Base-by-base conservation (phyloP, 1,140 invertebrate genomes). In the honey bee (Apis mellifera) region DNA sequence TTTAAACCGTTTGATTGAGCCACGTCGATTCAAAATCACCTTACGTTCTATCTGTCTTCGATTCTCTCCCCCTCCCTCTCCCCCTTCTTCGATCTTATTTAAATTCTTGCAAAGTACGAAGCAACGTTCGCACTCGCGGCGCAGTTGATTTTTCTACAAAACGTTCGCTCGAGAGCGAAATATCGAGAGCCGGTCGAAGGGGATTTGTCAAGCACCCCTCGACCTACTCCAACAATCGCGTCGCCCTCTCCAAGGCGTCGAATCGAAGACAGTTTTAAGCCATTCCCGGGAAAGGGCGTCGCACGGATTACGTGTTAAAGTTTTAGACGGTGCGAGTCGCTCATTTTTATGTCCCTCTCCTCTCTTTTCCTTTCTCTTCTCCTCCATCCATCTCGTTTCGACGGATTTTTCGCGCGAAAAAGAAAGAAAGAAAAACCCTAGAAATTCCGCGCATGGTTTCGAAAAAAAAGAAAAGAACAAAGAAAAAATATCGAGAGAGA, bases 191-290 rank as follows among this genome's bases (percentile, higher is more conserved):
- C 68, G 59, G 76, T 64, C 70, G 62, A 71, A 66, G 72, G 82
- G 64, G 85, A 84, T 84, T 87, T 82, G 85, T 87, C 85, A 65
- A 87, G 86, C 75, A 79, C 83, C 72, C 68, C 86, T 87, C 83
- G 86, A 87, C 86, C 86, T 87, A 86, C 85, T 86, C 75, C 59
- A 42, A 42, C 32, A 42, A 42, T 42, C n/a, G n/a, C 84, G 57
- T 32, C 57, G 42, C 62, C 72, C 15, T 55, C 17, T 55, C 54
- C 64, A 59, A 66, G 32, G 59, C 65, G 50, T 60, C 50, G 65
- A 66, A 82, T 55, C 54, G 74, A 78, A 77, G 75, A 77, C 74
- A 78, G 75, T 82, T 82, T 78, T 77, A 77, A 78, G 64, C 79
- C 48, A 76, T 75, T 68, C n/a, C n/a, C 64, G 12, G 15, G 17